phyloP scores from a whole-genome alignment of 1,140 invertebrate species.

The Achatina immaculata region DNA sequence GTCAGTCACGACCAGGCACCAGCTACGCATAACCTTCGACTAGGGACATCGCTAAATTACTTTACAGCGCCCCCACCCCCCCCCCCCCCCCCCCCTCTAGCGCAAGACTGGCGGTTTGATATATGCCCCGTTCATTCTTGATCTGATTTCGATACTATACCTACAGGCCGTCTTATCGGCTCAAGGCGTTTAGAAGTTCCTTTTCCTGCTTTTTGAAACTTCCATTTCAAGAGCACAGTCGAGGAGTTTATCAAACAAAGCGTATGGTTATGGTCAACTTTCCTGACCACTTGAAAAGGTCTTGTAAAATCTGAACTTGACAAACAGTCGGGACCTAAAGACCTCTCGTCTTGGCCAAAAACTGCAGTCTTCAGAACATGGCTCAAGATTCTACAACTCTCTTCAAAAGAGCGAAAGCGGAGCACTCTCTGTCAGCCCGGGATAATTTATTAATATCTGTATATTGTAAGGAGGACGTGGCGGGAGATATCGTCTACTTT shows the following conservation, averaged over 20 bases:
- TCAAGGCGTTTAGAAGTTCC: neutral
- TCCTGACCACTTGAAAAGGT: neutral
- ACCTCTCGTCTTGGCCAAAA: neutral
- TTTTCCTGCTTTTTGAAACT: neutral
- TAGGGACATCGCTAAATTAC: neutral
- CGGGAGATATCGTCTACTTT: constrained; percentile 33
- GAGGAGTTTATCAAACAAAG: neutral
- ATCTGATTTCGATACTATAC: neutral
- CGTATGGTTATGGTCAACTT: neutral
- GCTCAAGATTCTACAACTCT: too few species aligned
- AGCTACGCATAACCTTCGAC: neutral
- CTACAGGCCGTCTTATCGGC: neutral
- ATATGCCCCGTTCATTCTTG: neutral
- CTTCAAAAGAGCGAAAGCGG: neutral
- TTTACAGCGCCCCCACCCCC: neutral
- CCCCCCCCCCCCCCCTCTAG: too few species aligned
- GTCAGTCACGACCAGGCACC: constrained; percentile 8
- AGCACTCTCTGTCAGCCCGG: neutral
- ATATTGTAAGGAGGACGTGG: constrained; percentile 17
- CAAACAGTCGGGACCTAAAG: neutral
- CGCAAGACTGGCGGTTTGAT: neutral
- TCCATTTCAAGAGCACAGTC: neutral
- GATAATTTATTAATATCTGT: constrained; percentile 39
- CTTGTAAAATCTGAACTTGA: neutral
- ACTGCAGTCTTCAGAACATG: too few species aligned